Percentiles rank a stretch among this genome's conserved stretches.
These are phyloP conservation scores for Apodemus speciosus DNA, from an alignment of 2,113 vertebrate species.

Conservation along the genomic window DNA sequence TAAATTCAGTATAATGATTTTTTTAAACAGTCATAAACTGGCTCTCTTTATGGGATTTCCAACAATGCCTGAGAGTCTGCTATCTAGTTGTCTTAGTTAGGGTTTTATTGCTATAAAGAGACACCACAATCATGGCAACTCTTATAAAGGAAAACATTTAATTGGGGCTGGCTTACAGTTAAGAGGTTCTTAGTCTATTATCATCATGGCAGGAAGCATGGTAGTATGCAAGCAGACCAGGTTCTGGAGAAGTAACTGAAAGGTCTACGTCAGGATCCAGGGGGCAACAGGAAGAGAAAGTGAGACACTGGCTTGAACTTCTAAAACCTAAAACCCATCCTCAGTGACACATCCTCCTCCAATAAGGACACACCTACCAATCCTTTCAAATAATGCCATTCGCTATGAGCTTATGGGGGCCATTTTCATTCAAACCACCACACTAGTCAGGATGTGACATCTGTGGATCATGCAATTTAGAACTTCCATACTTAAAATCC, in stretches of 20 bases:
- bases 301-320: background rate
- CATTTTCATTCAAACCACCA: background rate
- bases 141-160: background rate
- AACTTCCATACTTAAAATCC: constrained; percentile 7
- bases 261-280: background rate
- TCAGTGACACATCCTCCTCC: background rate
- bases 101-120: background rate
- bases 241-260: background rate
- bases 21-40: background rate
- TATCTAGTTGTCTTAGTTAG: background rate
- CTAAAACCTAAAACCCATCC: background rate
- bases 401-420: background rate
- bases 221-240: background rate
- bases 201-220: background rate
- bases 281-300: background rate
- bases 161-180: background rate
- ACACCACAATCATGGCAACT: background rate
- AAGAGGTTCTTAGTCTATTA: background rate
- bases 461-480: background rate
- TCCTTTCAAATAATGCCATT: background rate
- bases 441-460: background rate
- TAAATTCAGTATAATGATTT: constrained; percentile 12
- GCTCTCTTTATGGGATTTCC: background rate
- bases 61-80: background rate
- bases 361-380: background rate